Conservation (phyloP, 2,113 vertebrate genomes). For the Myiopsitta monachus region DNA sequence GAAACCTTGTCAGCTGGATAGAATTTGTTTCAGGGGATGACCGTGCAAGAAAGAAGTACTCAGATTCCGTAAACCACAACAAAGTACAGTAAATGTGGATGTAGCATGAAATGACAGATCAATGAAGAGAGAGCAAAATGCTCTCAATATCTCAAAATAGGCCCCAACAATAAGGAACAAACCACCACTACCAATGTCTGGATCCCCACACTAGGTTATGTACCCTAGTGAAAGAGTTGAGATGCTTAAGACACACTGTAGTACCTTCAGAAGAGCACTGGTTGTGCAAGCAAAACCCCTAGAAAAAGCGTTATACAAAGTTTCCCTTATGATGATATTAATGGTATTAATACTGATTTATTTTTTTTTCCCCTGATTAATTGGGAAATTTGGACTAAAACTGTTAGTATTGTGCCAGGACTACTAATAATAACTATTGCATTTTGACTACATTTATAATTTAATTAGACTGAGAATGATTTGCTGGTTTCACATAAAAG, state of each 20-base stretch:
- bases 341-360: background rate
- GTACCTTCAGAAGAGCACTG: background rate
- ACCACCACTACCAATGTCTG: background rate
- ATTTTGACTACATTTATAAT: background rate
- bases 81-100: background rate
- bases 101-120: background rate
- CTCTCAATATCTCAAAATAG: background rate
- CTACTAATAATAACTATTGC: background rate
- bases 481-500: background rate
- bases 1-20: background rate
- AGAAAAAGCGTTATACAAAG: background rate
- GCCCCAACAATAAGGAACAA: background rate
- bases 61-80: background rate
- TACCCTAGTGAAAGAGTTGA: background rate
- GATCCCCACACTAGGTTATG: background rate
- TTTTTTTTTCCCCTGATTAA: background rate
- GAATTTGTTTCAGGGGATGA: background rate
- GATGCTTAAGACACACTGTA: background rate
- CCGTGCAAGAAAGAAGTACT: background rate
- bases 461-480: background rate
- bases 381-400: background rate
- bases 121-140: background rate
- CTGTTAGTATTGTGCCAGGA: background rate
- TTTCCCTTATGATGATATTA: accelerated
- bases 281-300: background rate